A percentile compares a stretch with the other conserved stretches of the same genome.
Conservation (phyloP, 2,888 invertebrate species). For the Lepidochitona cinerea region DNA sequence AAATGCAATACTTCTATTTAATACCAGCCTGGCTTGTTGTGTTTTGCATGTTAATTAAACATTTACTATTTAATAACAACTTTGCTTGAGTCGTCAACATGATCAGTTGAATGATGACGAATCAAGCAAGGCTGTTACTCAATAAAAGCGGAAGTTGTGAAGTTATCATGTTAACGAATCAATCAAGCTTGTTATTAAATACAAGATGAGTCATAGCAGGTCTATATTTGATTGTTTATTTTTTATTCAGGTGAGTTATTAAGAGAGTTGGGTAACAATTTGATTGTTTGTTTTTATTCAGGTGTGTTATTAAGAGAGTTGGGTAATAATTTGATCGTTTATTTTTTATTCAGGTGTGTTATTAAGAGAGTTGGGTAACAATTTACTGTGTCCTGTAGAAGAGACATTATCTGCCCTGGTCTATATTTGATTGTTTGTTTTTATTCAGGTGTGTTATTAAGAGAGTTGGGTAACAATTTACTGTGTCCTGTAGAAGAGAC, state of each 20-base stretch:
- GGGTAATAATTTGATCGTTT: conserved; percentile 31
- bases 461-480: conserved; percentile 30
- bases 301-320: conserved; percentile 30
- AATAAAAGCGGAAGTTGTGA: no score
- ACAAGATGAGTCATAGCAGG: no score
- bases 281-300: conserved; percentile 31
- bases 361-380: conserved; percentile 27
- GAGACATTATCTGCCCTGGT: conserved; percentile 38
- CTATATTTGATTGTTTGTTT: conserved; percentile 40
- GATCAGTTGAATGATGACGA: no score
- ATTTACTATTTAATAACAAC: no score
- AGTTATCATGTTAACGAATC: no score
- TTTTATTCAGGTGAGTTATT: conserved; percentile 35
- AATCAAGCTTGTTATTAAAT: no score
- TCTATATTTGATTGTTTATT: no score
- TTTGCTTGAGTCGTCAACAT: no score
- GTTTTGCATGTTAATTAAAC: neutral
- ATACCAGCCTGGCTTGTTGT: no score
- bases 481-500: conserved; percentile 34
- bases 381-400: conserved; percentile 35
- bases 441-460: conserved; percentile 31
- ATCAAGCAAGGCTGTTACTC: no score
- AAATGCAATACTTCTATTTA: conserved; percentile 5
- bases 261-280: conserved; percentile 26
- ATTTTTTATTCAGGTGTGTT: conserved; percentile 32